These are phyloP conservation scores for Marmota monax DNA, from an alignment of 2,113 vertebrate genomes.

Conservation along the genomic window DNA sequence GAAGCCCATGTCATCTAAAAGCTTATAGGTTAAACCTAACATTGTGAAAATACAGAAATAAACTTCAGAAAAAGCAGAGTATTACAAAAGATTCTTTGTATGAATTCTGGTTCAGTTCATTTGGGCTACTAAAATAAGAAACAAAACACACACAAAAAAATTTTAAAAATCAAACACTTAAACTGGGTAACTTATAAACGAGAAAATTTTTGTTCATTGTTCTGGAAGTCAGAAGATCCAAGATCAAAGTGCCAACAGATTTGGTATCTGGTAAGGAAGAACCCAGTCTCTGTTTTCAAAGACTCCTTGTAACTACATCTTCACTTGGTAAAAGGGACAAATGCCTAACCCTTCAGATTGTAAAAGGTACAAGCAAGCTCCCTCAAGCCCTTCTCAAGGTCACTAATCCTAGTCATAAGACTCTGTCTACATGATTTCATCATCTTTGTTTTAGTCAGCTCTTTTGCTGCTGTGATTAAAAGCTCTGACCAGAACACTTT, in stretches of 20 bases:
- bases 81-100: neutral
- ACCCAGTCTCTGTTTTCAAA: neutral
- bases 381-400: neutral
- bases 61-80: neutral
- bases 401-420: neutral
- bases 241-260: neutral
- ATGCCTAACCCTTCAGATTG: neutral
- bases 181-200: neutral
- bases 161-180: no score
- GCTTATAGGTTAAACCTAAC: neutral
- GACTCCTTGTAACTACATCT: neutral
- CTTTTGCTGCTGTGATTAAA: no score
- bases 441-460: no score
- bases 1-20: neutral
- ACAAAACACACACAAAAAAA: no score
- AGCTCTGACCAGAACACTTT: no score
- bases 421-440: neutral
- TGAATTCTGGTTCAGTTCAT: neutral
- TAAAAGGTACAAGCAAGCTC: neutral
- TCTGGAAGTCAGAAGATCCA: neutral
- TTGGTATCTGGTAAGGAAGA: neutral
- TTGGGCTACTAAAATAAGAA: neutral
- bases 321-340: neutral
- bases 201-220: neutral
- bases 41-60: slow-evolving; percentile 5